Evolutionary conservation across 2,797 vertebrate species (phyloP), one percentile per base, ranked within the genome.

Genomic region (Schizopygopsis malacanthus): DNA sequence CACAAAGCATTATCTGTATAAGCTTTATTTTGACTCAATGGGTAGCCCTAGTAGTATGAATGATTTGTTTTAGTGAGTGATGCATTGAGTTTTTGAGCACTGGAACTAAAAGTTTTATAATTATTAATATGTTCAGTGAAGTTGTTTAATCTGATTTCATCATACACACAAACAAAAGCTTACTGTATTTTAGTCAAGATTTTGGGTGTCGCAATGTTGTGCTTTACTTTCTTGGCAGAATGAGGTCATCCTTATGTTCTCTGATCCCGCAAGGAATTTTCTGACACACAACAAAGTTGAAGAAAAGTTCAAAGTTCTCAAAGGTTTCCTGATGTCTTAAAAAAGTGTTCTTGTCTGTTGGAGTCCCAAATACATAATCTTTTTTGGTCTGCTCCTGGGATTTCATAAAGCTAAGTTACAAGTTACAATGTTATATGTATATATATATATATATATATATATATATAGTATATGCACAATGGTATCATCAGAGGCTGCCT

Each of bases 151-250:
- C 33, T 59, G 50, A 59, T 54, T 33, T 65, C 12, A 63, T 79
- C 37, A 45, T 61, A n/a, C 13, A 79, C 6, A 43, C 73, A 76
- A 37, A 37, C 47, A 76, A 33, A 45, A 43, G 22, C 59, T 56
- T 75, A 52, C 59, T n/a, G 54, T 70, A 75, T 87, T 75, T 81
- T 59, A 20, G 13, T 77, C 28, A 39, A 10, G 50, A 22, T 25
- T 79, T 80, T 39, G 67, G 56, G 16, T 63, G 39, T 76, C 69
- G 22, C 52, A 25, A 33, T 70, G 56, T 77, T 50, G 61, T 25
- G 39, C 47, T 54, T 65, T 79, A 43, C n/a, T 77, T 69, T 82
- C 80, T 81, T 88, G 80, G 80, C 87, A 85, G 84, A 88, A 85
- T 85, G 75, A 88, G 87, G 80, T 67, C 84, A 88, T 79, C 69